Base-by-base conservation (phyloP, 1,140 invertebrate species). In the Drosophila neocordata region DNA sequence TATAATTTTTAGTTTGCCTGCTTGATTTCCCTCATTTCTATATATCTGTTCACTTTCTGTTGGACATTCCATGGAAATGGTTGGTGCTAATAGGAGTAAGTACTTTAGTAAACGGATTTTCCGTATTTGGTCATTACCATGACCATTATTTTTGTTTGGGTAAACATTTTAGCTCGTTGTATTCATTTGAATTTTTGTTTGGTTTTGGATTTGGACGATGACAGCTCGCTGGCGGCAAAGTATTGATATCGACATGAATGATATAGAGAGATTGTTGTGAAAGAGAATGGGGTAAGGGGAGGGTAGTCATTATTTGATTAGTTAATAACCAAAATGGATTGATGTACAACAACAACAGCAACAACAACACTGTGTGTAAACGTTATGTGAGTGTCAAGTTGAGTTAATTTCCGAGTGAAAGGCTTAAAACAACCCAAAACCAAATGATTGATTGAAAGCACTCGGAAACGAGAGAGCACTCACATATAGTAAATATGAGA, bases 111-210 rank as follows among this genome's bases (percentile, higher is more conserved):
- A 84, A 77, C 73, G 73, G 63, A 80, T 79, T 83, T 82, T 83
- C 69, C 64, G 38, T 31, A 73, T 69, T 78, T 76, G 81, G 60
- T 73, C 77, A 83, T 79, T 79, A 80, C 65, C 66, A 79, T 64
- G 75, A 85, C 76, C 80, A 61, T 3, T 48, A 18, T 73, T 80
- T 80, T 80, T 73, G 63, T 73, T 85, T 80, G 80, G 61, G 62
- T 68, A 84, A 84, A 84, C 77, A 80, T 85, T 85, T 80, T 69
- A 80, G 57, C 68, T 31, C 4, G 63, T 70, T 67, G 58, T 65
- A 63, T 69, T 67, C 77, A 70, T 71, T 79, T 79, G 61, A 59
- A 75, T 44, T 66, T 70, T 77, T 67, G 64, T 84, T 84, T 80
- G 55, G 55, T 73, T 62, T 73, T 85, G 65, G 65, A 65, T 73